Evolutionary conservation across 2,888 invertebrate genomes (phyloP), one percentile per base, ranked within the genome.

Genomic region (Lagria hirta): DNA sequence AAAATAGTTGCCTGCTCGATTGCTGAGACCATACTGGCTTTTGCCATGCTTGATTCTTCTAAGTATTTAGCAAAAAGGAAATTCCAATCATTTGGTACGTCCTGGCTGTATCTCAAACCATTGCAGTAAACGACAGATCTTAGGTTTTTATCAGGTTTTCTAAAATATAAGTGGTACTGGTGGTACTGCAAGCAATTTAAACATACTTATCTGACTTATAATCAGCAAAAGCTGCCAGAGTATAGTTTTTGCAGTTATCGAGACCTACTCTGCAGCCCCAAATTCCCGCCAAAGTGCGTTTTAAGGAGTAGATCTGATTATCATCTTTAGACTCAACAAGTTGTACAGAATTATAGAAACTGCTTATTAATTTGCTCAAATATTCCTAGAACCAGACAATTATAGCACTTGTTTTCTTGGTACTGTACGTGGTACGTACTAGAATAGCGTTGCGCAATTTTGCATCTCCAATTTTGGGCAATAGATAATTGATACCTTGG

Each of bases 121-220:
- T 79, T 80, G 63, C 91, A 91, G 70, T 89, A 91, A 1, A 90
- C 85, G 33, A 81, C 77, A 13, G 76, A 69, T 34, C 86, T 82
- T 33, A 82, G 75, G 60, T 90, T 85, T 4, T 77, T 77, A 12
- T 79, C 73, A 41, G 82, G 73, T 15, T 80, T 77, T 15, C 80
- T 77, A 59, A n/a, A 65, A 62, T 21, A 18, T 20, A 17, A 40
- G 4, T 2, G 8, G 5, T 21, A 29, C 4, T n/a, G n/a, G n/a
- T n/a, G n/a, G n/a, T n/a, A n/a, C n/a, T n/a, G n/a, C n/a, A n/a
- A n/a, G n/a, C n/a, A n/a, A n/a, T n/a, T n/a, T n/a, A n/a, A n/a
- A 27, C 32, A 13, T 28, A 27, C 24, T 14, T 27, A 15, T 34
- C 14, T n/a, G 29, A 8, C 4, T 7, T 13, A 18, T 73, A 73